Evolutionary conservation across 2,113 vertebrate genomes (phyloP), one percentile per base, ranked within the genome.

Genomic region (Girardinichthys multiradiatus): DNA sequence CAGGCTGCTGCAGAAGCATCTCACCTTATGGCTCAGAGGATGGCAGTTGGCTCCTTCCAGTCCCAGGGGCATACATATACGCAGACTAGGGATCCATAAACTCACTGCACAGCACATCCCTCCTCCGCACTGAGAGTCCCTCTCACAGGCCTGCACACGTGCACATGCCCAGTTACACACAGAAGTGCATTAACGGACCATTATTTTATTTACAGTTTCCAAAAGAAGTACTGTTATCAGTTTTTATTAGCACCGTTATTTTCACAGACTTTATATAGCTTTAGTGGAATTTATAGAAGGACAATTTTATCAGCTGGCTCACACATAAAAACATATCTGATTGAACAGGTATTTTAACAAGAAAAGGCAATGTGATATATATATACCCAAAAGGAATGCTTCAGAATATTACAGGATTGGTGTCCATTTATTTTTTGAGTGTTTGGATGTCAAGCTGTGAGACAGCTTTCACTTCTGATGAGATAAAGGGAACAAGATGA

Each of bases 91-190:
- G 72, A 99, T 96, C 97, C 98, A 99, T 89, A 99, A 92, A 80
- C 97, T 99, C 8, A 98, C 91, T 0, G 98, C 97, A 1, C 98
- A 99, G 85, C 97, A 99, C 96, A 95, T 96, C 74, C 93, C 91
- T n/a, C 84, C 93, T 8, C 95, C 96, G 7, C 98, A 99, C 90
- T 99, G 96, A 37, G 92, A 86, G 90, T 99, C 97, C 70, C 85
- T 95, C 39, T 97, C 94, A 0, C 98, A 99, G 75, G 96, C 88
- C 94, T 94, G 1, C 12, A 70, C 13, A 78, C 30, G 75, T 54
- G 87, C 13, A 78, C 30, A 77, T 54, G 87, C 59, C 78, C 57
- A 57, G 45, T 66, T 48, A 67, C 66, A 82, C 63, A 75, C 59
- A 59, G 68, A 33, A 48, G 11, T 39, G 73, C 70, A 37, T 13